Conservation (phyloP, 1,140 invertebrate species). For the Oedothorax gibbosus region DNA sequence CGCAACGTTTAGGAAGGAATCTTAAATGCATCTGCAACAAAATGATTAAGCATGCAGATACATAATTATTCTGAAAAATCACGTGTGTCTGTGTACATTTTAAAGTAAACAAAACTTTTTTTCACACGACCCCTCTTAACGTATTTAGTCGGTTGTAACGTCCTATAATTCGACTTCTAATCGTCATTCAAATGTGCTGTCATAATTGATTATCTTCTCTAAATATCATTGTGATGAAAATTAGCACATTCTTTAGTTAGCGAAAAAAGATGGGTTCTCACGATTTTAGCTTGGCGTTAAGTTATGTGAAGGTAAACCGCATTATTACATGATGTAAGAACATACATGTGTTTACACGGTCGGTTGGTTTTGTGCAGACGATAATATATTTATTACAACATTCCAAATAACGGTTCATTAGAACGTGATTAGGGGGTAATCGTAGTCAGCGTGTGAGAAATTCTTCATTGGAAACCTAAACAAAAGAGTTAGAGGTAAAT, state of each 20-base stretch:
- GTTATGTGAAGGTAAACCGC: conserved; percentile 50
- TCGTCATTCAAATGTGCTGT: background rate
- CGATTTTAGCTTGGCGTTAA: conserved; percentile 35
- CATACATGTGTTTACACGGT: background rate
- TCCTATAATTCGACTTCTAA: background rate
- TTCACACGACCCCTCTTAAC: background rate
- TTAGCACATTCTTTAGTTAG: background rate
- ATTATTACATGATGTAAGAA: conserved; percentile 2
- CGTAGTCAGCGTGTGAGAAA: too few species aligned
- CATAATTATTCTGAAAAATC: too few species aligned
- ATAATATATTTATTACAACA: conserved; percentile 11
- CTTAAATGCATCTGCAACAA: too few species aligned
- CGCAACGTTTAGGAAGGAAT: too few species aligned
- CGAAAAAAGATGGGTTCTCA: conserved; percentile 18
- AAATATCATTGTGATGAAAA: background rate
- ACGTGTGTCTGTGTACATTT: too few species aligned
- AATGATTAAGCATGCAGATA: too few species aligned
- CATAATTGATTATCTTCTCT: background rate
- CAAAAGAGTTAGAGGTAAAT: too few species aligned
- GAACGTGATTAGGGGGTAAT: background rate
- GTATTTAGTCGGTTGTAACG: background rate
- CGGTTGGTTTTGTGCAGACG: background rate
- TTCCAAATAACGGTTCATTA: conserved; percentile 52
- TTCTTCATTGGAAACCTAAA: too few species aligned
- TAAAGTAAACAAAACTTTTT: background rate